Evolutionary conservation across 2,113 vertebrate species (phyloP).

Genomic region (Chamaetylas fuelleborni): DNA sequence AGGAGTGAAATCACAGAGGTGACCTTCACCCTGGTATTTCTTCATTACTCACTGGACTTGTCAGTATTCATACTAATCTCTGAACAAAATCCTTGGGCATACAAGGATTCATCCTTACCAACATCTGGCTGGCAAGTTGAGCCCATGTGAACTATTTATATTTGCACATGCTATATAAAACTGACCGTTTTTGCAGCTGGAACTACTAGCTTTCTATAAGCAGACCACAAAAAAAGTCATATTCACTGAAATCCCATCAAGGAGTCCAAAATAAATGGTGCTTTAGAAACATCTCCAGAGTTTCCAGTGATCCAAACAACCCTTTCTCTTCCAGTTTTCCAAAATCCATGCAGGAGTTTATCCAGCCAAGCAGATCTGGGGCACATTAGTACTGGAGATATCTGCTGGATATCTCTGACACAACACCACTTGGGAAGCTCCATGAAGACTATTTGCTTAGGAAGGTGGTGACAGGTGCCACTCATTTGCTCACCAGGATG

Average conservation of each 20-base stretch:
- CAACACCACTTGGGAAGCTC: background rate
- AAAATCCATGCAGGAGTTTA: background rate
- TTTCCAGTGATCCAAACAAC: accelerated
- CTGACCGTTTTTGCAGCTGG: background rate
- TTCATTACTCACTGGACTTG: background rate
- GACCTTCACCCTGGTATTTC: background rate
- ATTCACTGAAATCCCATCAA: background rate
- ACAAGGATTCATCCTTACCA: background rate
- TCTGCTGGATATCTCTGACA: background rate
- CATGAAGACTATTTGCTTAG: background rate
- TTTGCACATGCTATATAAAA: background rate
- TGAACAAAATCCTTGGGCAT: background rate
- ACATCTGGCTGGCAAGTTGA: background rate
- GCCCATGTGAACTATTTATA: background rate
- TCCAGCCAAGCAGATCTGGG: background rate
- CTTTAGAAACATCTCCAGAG: background rate
- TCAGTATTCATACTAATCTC: background rate
- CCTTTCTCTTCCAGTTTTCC: background rate
- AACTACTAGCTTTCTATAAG: background rate
- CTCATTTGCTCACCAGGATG: background rate
- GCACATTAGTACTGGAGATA: background rate
- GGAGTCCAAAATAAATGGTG: background rate
- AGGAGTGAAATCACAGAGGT: background rate
- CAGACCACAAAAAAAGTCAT: background rate
- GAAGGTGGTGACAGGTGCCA: background rate